These are phyloP conservation scores for Caenorhabditis japonica DNA, from an alignment of 2,888 invertebrate genomes.

Conservation along the genomic window DNA sequence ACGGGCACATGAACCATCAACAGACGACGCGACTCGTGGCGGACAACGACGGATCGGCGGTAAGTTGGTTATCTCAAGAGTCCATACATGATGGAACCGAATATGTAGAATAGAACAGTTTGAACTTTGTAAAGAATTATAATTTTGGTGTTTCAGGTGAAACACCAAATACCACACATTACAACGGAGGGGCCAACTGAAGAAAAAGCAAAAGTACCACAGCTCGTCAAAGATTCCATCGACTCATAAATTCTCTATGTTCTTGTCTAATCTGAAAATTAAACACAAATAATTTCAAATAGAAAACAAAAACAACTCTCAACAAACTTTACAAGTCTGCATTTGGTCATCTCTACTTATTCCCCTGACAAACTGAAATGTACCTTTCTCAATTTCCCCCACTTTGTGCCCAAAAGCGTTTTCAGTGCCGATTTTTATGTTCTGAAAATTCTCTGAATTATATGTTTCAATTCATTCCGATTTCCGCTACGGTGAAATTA, in stretches of 20 bases:
- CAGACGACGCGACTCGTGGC: conserved; percentile 71
- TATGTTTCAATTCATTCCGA: conserved; percentile 52
- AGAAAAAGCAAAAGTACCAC: conserved; percentile 64
- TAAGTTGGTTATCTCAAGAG: conserved; percentile 30
- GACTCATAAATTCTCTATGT: conserved; percentile 38
- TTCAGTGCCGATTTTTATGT: conserved; percentile 28
- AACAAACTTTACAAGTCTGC: conserved; percentile 30
- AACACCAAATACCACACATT: conserved; percentile 67
- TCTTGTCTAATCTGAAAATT: too few relatives aligned
- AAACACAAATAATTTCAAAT: too few relatives aligned
- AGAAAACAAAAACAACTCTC: conserved; percentile 12
- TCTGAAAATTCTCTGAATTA: conserved; percentile 37
- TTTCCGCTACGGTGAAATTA: conserved; percentile 52
- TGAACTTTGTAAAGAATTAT: too few relatives aligned
- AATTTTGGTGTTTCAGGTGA: too few relatives aligned
- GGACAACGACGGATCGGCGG: conserved; percentile 70
- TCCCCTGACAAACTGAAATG: conserved; percentile 11
- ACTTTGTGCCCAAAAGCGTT: conserved; percentile 24
- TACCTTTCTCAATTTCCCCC: conserved; percentile 9
- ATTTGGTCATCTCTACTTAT: conserved; percentile 26
- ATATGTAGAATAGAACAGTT: too few relatives aligned
- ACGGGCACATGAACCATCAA: conserved; percentile 71
- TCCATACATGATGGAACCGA: background rate
- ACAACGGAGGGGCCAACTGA: conserved; percentile 65
- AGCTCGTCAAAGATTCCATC: conserved; percentile 64